Conservation (phyloP, 2,888 invertebrate species). For the Parascotia fuliginaria region DNA sequence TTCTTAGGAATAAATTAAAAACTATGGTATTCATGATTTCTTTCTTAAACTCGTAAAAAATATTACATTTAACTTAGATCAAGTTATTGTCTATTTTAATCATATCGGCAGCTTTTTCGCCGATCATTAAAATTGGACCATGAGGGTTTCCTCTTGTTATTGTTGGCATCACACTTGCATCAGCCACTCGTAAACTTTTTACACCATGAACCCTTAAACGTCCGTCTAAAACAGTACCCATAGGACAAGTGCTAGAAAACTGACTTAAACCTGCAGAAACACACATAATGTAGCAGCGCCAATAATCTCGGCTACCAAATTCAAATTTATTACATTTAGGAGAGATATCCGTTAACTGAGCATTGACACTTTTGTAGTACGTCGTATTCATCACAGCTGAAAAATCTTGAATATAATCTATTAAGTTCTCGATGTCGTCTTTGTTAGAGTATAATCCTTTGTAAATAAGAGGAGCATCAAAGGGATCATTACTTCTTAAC, state of each 20-base stretch:
- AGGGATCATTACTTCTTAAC: conserved; percentile 41
- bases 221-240: conserved; percentile 52
- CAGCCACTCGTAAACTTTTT: conserved; percentile 39
- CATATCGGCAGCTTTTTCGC: conserved; percentile 52
- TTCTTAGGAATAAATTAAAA: not conserved
- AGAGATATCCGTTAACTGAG: conserved; percentile 35
- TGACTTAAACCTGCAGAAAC: conserved; percentile 47
- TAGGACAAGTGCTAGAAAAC: conserved; percentile 48
- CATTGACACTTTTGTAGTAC: conserved; percentile 42
- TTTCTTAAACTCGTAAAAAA: not conserved
- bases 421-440: conserved; percentile 40
- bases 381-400: conserved; percentile 43
- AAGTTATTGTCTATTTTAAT: conserved; percentile 42
- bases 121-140: conserved; percentile 49
- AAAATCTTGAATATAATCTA: conserved; percentile 41
- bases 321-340: conserved; percentile 38
- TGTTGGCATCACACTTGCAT: conserved; percentile 48
- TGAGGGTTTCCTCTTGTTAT: conserved; percentile 42
- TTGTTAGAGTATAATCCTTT: conserved; percentile 42
- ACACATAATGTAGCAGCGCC: conserved; percentile 48
- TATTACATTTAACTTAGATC: conserved; percentile 4
- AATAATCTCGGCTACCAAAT: conserved; percentile 45
- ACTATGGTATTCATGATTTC: no score
- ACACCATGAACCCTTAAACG: conserved; percentile 44
- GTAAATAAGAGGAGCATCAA: conserved; percentile 41